These are phyloP conservation scores for Neodiprion virginianus DNA, from an alignment of 1,140 invertebrate genomes.

Conservation along the genomic window DNA sequence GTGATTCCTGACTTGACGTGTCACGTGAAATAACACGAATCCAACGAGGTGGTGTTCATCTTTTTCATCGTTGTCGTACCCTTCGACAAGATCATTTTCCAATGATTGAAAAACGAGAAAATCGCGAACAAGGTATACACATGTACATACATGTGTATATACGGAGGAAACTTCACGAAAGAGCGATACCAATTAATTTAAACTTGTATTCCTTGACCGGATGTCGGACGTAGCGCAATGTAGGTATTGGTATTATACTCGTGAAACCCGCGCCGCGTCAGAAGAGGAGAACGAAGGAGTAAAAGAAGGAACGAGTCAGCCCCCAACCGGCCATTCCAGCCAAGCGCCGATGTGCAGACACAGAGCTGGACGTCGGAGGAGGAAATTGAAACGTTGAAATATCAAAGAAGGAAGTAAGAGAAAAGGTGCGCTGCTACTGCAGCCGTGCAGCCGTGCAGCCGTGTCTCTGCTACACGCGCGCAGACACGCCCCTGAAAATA, in stretches of 20 bases:
- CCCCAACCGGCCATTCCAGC: too few species aligned
- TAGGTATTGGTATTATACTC: not conserved
- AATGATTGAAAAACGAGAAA: not conserved
- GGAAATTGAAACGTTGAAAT: slow-evolving; percentile 2
- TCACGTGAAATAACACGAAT: too few species aligned
- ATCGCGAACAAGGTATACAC: not conserved
- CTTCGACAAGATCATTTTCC: not conserved
- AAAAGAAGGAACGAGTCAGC: not conserved
- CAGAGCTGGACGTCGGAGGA: not conserved
- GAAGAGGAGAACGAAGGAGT: not conserved
- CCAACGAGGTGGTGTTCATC: not conserved
- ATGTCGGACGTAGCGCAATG: not conserved
- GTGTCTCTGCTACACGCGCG: too few species aligned
- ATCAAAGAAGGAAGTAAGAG: not conserved
- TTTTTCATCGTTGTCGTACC: not conserved
- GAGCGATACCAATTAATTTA: slow-evolving; percentile 4
- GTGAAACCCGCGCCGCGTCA: not conserved
- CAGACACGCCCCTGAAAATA: too few species aligned
- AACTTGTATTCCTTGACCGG: not conserved
- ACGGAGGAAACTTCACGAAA: slow-evolving; percentile 1
- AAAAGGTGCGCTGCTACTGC: not conserved
- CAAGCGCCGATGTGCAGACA: too few species aligned
- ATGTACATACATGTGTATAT: not conserved
- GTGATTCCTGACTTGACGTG: too few species aligned
- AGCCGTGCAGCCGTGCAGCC: not conserved